Percentiles rank a stretch among this genome's conserved stretches.
Conservation (phyloP, 2,113 vertebrate species). For the Ictalurus furcatus region DNA sequence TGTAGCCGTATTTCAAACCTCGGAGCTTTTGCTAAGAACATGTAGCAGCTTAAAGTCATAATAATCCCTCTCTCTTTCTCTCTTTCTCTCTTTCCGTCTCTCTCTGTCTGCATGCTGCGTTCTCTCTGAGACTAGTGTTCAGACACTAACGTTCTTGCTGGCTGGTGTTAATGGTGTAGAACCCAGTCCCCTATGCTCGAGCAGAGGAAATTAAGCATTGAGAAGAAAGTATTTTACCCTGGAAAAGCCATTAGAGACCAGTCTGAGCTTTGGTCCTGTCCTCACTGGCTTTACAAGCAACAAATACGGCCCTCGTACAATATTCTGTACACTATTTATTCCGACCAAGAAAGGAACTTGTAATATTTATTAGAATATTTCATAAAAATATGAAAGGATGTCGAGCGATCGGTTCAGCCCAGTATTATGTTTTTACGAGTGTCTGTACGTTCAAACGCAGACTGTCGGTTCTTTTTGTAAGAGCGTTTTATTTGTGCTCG, state of each 20-base stretch:
- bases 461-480: not conserved
- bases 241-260: slow-evolving; percentile 69
- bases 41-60: slow-evolving; percentile 52
- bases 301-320: slow-evolving; percentile 35
- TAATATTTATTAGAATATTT: slow-evolving; percentile 53
- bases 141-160: slow-evolving; percentile 59
- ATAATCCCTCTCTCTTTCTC: slow-evolving; percentile 55
- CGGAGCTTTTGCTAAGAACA: slow-evolving; percentile 65
- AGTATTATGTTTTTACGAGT: slow-evolving; percentile 23
- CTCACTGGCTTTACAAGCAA: slow-evolving; percentile 39
- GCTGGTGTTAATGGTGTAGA: slow-evolving; percentile 65
- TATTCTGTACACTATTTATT: slow-evolving; percentile 40
- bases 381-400: slow-evolving; percentile 46
- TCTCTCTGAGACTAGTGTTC: slow-evolving; percentile 50
- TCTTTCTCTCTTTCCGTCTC: not conserved
- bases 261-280: slow-evolving; percentile 47
- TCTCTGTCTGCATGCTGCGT: slow-evolving; percentile 21
- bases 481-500: not conserved
- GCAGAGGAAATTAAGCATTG: slow-evolving; percentile 68
- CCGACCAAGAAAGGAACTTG: slow-evolving; percentile 40
- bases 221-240: slow-evolving; percentile 70
- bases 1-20: slow-evolving; percentile 69
- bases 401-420: slow-evolving; percentile 27
- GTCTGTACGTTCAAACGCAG: slow-evolving; percentile 27
- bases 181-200: slow-evolving; percentile 61